Evolutionary conservation across 2,797 vertebrate species (phyloP), one percentile per base, ranked within the genome.

Genomic region (Poecilia velifera): DNA sequence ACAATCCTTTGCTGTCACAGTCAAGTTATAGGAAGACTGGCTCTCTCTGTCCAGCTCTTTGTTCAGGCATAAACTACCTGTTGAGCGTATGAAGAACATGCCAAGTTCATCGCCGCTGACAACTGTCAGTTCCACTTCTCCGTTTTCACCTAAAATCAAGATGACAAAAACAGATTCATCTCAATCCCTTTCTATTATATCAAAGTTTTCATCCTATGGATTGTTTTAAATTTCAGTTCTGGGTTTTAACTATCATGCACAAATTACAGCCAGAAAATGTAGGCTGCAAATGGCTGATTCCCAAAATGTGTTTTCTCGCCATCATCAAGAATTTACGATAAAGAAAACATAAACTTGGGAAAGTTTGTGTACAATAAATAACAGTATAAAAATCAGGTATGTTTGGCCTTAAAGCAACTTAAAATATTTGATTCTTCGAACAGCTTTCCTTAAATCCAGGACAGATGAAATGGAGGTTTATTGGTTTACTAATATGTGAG

Each of bases 41-140:
- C 66, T 93, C 88, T 96, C 96, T 88, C 93, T 87, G 87, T 96
- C 95, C 77, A 96, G 83, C 79, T 89, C 74, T 64, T 84, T 78
- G 25, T 82, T 92, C 36, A 96, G 84, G 75, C 95, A 96, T 57
- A 96, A 85, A 81, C 70, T 71, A 53, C 91, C 88, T 76, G 86
- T 73, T 55, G 87, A 81, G 64, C 88, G 93, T 25, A 96, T 82
- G 25, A 76, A 77, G 86, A 96, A 96, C 7, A 57, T 79, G 12
- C 76, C 81, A 13, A 91, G 83, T 34, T 88, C 87, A 80, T 95
- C 90, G 64, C 93, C 95, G 55, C 81, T 72, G 5, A 86, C 81
- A 25, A 96, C 77, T 31, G 51, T 74, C 51, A 95, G 80, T 47
- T 88, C 90, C 51, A 95, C 14, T 76, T 92, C 84, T 80, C 90